These are phyloP conservation scores for Drosophila antonietae DNA, from an alignment of 2,888 invertebrate species.

Conservation along the genomic window DNA sequence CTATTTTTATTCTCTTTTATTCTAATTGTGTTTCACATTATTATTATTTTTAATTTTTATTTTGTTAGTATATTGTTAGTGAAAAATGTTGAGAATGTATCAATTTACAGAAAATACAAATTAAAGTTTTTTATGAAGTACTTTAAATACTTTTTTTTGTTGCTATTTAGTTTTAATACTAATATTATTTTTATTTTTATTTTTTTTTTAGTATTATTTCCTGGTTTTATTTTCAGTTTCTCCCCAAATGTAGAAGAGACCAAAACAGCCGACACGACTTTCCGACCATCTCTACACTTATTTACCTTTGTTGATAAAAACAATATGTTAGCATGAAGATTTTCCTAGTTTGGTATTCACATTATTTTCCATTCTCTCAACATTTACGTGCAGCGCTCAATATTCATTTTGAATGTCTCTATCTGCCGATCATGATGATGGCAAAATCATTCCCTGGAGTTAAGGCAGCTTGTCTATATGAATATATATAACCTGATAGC, in stretches of 20 bases:
- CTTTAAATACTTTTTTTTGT: no score
- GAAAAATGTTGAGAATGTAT: no score
- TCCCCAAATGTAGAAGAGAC: background rate
- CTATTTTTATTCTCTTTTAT: no score
- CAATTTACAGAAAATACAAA: no score
- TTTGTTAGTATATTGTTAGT: no score
- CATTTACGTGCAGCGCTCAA: background rate
- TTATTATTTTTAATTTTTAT: no score
- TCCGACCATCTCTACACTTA: background rate
- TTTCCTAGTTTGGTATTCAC: background rate
- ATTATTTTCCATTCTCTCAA: background rate
- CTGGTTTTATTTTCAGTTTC: background rate
- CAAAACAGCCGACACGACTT: background rate
- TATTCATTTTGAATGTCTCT: slow-evolving; percentile 33
- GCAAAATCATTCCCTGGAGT: slow-evolving; percentile 33
- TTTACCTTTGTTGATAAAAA: background rate
- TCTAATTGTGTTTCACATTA: no score
- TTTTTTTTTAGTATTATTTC: background rate
- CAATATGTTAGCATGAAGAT: background rate
- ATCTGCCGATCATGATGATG: slow-evolving; percentile 48
- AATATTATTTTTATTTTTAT: no score
- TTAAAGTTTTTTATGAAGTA: no score
- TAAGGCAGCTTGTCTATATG: slow-evolving; percentile 32
- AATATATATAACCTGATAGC: slow-evolving; percentile 53
- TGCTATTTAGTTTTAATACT: no score